phyloP scores from a whole-genome alignment of 92 coral and sea anemone species.

The Actinostola sp. region DNA sequence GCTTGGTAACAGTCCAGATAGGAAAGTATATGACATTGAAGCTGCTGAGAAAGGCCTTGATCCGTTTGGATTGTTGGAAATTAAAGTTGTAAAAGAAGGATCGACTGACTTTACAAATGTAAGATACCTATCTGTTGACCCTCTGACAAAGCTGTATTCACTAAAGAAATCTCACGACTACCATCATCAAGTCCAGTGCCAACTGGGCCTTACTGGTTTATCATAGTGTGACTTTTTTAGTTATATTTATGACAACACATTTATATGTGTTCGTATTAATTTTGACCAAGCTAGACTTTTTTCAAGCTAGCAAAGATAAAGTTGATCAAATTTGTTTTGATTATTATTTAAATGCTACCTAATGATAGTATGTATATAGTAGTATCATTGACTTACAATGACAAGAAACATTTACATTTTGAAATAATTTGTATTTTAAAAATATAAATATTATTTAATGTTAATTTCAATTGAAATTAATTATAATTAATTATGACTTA shows the following conservation, averaged over 20 bases:
- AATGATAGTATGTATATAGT: background rate
- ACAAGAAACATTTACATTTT: too few relatives aligned
- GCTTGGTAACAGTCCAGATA: conserved; percentile 63
- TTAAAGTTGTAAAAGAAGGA: conserved; percentile 54
- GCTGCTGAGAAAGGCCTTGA: conserved; percentile 11
- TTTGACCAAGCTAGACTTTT: conserved; percentile 12
- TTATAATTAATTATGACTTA: too few relatives aligned
- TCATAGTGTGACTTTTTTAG: conserved; percentile 49
- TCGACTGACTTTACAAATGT: conserved; percentile 36
- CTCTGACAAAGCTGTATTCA: conserved; percentile 11
- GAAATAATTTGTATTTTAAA: too few relatives aligned
- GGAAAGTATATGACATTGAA: conserved; percentile 40
- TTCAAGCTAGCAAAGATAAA: conserved; percentile 1
- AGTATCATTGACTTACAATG: too few relatives aligned
- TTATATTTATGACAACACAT: conserved; percentile 11
- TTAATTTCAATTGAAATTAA: too few relatives aligned
- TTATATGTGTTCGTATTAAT: conserved; percentile 2
- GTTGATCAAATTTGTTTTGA: background rate
- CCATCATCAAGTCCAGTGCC: conserved; percentile 59
- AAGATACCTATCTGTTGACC: conserved; percentile 29
- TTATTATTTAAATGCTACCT: background rate
- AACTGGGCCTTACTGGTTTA: conserved; percentile 45
- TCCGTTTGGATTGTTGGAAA: conserved; percentile 45
- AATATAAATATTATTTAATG: too few relatives aligned
- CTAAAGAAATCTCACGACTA: conserved; percentile 36